Evolutionary conservation across 1,140 invertebrate species (phyloP).

Genomic region (Zaprionus kolodkinae): DNA sequence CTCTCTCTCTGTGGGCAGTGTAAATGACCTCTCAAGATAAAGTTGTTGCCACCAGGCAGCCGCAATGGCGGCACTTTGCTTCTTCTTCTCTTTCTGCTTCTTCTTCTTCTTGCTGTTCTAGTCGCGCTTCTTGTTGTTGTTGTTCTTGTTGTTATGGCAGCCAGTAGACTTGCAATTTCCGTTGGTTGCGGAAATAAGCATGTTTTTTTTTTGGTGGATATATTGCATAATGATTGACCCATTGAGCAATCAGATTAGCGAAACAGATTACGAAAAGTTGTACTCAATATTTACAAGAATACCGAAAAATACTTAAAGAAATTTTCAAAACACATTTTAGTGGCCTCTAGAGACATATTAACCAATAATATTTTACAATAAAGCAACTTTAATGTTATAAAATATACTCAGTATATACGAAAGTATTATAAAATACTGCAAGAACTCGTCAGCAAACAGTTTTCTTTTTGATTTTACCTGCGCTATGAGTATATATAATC

Average conservation of each 20-base stretch:
- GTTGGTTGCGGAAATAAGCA: slow-evolving; percentile 62
- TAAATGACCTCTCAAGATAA: slow-evolving; percentile 81
- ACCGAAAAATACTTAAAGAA: not conserved
- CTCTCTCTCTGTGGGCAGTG: slow-evolving; percentile 56
- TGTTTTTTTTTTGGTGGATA: slow-evolving; percentile 12
- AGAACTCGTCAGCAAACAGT: no score
- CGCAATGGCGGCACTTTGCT: slow-evolving; percentile 47
- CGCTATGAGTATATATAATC: no score
- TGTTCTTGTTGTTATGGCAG: slow-evolving; percentile 40
- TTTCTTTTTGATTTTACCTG: no score
- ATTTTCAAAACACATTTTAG: no score
- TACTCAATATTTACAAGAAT: not conserved
- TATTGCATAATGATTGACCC: slow-evolving; percentile 12
- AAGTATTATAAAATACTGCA: no score
- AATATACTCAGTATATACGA: no score
- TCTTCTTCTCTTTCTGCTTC: slow-evolving; percentile 10
- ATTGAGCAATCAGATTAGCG: not conserved
- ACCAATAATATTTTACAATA: no score
- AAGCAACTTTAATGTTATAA: no score
- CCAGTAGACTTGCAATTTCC: slow-evolving; percentile 63
- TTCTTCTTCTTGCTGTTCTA: slow-evolving; percentile 7
- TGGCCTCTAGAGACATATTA: no score
- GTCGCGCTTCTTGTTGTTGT: slow-evolving; percentile 22
- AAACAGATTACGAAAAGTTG: not conserved
- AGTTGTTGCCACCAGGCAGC: slow-evolving; percentile 70